phyloP scores from a whole-genome alignment of 1,140 invertebrate species.

The Drosophila sucinea region DNA sequence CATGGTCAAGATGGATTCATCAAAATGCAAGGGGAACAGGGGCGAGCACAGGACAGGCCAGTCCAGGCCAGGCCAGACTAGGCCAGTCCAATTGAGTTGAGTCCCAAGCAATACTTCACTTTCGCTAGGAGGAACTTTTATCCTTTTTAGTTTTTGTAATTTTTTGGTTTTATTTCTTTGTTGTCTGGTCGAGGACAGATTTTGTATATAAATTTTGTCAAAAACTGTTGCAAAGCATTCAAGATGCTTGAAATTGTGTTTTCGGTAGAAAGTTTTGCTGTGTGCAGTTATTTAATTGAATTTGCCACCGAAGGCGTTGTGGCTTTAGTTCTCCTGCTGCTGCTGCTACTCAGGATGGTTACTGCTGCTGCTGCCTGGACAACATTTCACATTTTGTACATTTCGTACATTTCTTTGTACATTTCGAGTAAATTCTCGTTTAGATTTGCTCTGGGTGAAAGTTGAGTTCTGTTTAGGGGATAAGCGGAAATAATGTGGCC shows the following conservation, averaged over 20 bases:
- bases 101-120: not conserved
- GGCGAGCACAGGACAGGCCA: not conserved
- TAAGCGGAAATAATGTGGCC: slow-evolving; percentile 57
- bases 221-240: slow-evolving; percentile 75
- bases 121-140: not conserved
- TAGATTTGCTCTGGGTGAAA: slow-evolving; percentile 29
- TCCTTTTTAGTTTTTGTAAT: not conserved
- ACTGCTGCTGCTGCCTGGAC: slow-evolving; percentile 16
- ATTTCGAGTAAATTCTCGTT: slow-evolving; percentile 56
- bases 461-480: slow-evolving; percentile 17
- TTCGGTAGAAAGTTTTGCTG: slow-evolving; percentile 51
- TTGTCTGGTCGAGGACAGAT: slow-evolving; percentile 38
- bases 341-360: slow-evolving; percentile 20
- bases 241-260: slow-evolving; percentile 64
- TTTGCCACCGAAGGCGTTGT: slow-evolving; percentile 69
- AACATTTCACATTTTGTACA: slow-evolving; percentile 29
- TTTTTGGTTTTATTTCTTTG: slow-evolving; percentile 36
- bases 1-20: slow-evolving; percentile 41
- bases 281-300: slow-evolving; percentile 78
- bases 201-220: slow-evolving; percentile 74
- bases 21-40: slow-evolving; percentile 30
- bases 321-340: not conserved
- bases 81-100: not conserved
- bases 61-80: not conserved
- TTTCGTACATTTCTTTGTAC: slow-evolving; percentile 34